Evolutionary conservation across 2,888 invertebrate species (phyloP), one percentile per base, ranked within the genome.

Genomic region (Tholera decimalis): DNA sequence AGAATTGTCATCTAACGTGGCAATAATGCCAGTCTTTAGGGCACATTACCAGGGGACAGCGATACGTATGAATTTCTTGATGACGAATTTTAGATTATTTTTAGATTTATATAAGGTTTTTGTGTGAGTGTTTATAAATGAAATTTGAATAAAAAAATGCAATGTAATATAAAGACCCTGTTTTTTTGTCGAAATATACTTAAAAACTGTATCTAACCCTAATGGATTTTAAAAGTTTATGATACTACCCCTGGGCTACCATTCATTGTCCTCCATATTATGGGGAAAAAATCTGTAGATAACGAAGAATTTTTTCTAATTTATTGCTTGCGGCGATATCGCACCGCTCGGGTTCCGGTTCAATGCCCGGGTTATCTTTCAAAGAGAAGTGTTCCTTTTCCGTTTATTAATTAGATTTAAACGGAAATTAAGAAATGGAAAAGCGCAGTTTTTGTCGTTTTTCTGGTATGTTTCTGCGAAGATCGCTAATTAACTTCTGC

Each of bases 281-380:
- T 24, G 35, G 44, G 26, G 37, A 46, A 69, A 62, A 73, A 73
- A 24, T 35, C n/a, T n/a, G 44, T 39, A 57, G 76, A 76, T 74
- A 71, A 55, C 57, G 50, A 67, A 53, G 20, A 18, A n/a, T 54
- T 73, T 67, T 76, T 70, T 56, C 55, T 83, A 82, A 83, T 83
- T 83, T 83, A 83, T 83, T 58, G 79, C 78, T 46, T 43, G 58
- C 47, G 74, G 83, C 77, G 74, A 65, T 77, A 72, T 69, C 68
- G 65, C 54, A 56, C 46, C 65, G 22, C 65, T 44, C 68, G 72
- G 73, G 81, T 66, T 70, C 33, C 58, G 69, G 83, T 82, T 83
- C 83, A 81, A 81, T 83, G 83, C 73, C 63, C 70, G 67, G 66
- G 75, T 82, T 83, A 83, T 83, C 83, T 83, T 77, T 79, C 80